Conservation (phyloP, 2,113 vertebrate species). For the Proterorhinus semilunaris region DNA sequence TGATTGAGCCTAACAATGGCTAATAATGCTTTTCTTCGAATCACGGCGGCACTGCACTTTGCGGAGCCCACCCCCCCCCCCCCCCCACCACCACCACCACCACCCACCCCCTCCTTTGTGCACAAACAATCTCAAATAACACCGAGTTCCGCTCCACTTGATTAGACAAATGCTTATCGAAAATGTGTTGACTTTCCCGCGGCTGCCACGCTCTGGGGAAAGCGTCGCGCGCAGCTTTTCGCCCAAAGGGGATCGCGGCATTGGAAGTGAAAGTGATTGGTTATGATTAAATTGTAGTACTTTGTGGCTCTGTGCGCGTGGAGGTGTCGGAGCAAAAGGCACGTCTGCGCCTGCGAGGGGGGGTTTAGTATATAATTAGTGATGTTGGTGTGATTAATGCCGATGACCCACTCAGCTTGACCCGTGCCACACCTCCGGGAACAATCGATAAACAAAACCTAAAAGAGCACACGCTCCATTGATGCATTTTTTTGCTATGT, state of each 20-base stretch:
- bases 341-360: not conserved
- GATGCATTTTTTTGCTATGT: not conserved
- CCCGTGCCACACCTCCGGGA: slow-evolving; percentile 55
- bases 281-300: slow-evolving; percentile 32
- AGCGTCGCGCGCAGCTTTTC: slow-evolving; percentile 6
- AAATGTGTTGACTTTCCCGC: slow-evolving; percentile 9
- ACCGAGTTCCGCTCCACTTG: slow-evolving; percentile 22
- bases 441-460: slow-evolving; percentile 64
- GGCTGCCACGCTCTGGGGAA: slow-evolving; percentile 3
- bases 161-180: slow-evolving; percentile 35
- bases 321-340: slow-evolving; percentile 18
- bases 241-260: slow-evolving; percentile 20
- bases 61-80: slow-evolving; percentile 36
- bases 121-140: slow-evolving; percentile 33
- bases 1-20: slow-evolving; percentile 65
- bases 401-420: slow-evolving; percentile 84
- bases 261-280: slow-evolving; percentile 31
- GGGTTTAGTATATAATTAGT: slow-evolving; percentile 72
- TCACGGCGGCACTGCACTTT: slow-evolving; percentile 43
- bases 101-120: slow-evolving; percentile 34
- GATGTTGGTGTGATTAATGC: slow-evolving; percentile 81
- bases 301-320: slow-evolving; percentile 21
- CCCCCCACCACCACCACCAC: too few relatives aligned
- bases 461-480: not conserved
- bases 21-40: slow-evolving; percentile 60